Evolutionary conservation across 2,888 invertebrate genomes (phyloP), one percentile per base, ranked within the genome.

Genomic region (Campoplex nolae): DNA sequence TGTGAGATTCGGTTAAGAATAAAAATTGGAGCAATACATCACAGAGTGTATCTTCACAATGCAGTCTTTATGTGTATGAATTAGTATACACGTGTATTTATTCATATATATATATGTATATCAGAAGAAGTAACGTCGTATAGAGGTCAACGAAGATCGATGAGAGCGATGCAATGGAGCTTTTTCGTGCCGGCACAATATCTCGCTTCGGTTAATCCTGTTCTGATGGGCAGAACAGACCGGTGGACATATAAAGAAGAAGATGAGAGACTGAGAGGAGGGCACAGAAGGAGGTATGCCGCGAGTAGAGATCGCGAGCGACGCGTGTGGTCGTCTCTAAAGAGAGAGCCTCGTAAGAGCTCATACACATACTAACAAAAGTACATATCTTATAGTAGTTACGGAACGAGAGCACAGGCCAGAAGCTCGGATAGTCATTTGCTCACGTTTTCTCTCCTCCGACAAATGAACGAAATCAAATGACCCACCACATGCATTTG

Each of bases 271-370:
- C 62, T 54, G 75, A 74, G 80, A 78, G 28, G 54, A 75, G 13
- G 45, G 71, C 45, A 71, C 32, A 28, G 80, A 71, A 51, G 35
- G 45, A 62, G 42, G 67, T 54, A 58, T 68, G 65, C 70, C 71
- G 86, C 74, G 88, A 89, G 91, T 89, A 88, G 89, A 89, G 91
- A 91, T 91, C 89, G 58, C 84, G 74, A 76, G 88, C 92, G 89
- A 91, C 91, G 92, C 91, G 92, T 92, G 92, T 92, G 92, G 92
- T 90, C 92, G 89, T 74, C 88, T 90, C 88, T 90, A 88, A 88
- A 90, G 88, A 91, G 84, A 89, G 83, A 86, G 88, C 83, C 13
- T 74, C 28, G 28, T 42, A 76, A 38, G 58, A 45, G 35, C 70
- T 56, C 56, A 35, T 35, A 75, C 58, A 38, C 62, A 82, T 45